phyloP scores from a whole-genome alignment of 1,140 invertebrate species.

The Heliothis virescens region DNA sequence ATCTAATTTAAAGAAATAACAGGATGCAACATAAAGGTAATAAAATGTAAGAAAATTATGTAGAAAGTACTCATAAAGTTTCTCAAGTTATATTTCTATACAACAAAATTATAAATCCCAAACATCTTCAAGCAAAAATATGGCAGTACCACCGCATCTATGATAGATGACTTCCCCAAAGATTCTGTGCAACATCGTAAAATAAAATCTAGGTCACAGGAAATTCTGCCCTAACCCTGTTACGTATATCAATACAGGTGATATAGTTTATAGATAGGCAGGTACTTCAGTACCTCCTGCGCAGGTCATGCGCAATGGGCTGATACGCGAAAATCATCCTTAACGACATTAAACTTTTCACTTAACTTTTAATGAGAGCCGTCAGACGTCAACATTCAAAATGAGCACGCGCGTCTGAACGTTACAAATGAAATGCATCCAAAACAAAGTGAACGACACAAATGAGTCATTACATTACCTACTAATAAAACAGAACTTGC shows the following conservation, averaged over 20 bases:
- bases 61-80: background rate
- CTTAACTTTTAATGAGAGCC: constrained; percentile 47
- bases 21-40: background rate
- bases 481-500: constrained; percentile 12
- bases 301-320: constrained; percentile 73
- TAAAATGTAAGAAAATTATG: background rate
- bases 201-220: constrained; percentile 75
- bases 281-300: constrained; percentile 68
- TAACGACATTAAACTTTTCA: constrained; percentile 58
- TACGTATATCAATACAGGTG: constrained; percentile 55
- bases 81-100: background rate
- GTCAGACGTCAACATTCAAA: constrained; percentile 39
- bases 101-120: background rate
- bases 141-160: constrained; percentile 31
- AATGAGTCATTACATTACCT: background rate
- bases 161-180: constrained; percentile 56
- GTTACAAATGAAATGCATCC: background rate
- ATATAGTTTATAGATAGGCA: constrained; percentile 52
- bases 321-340: constrained; percentile 60
- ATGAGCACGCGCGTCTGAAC: background rate
- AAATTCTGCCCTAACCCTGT: constrained; percentile 66
- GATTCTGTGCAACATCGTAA: constrained; percentile 51
- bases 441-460: background rate
- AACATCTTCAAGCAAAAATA: constrained; percentile 11
- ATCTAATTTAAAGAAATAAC: too few species aligned